Evolutionary conservation across 2,888 invertebrate genomes (phyloP).

Genomic region (Belgica antarctica): DNA sequence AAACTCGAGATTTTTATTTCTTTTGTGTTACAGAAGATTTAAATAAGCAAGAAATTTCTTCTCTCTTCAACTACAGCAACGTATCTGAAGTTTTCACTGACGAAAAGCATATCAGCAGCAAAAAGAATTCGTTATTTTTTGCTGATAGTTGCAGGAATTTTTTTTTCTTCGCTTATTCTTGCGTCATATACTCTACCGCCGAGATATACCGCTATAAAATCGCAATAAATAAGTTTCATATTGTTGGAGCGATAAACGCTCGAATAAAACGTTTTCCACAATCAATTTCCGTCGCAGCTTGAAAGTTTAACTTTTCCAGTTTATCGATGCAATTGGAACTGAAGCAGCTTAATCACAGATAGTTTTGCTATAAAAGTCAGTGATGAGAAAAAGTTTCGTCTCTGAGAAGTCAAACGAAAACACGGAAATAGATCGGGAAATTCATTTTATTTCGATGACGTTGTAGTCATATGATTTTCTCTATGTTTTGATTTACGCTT

Average conservation of each 20-base stretch:
- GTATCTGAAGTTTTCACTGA: neutral
- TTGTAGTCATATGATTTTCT: conserved; percentile 29
- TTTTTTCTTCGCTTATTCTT: conserved; percentile 45
- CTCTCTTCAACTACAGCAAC: neutral
- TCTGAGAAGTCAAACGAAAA: neutral
- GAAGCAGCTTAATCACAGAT: conserved; percentile 19
- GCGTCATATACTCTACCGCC: conserved; percentile 55
- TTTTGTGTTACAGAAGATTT: neutral
- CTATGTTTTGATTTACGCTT: neutral
- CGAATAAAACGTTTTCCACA: neutral
- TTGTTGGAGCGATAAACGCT: conserved; percentile 17
- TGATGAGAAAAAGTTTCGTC: conserved; percentile 1
- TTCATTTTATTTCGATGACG: conserved; percentile 37
- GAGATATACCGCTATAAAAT: conserved; percentile 61
- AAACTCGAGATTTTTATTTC: too few relatives aligned
- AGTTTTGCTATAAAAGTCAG: conserved; percentile 10
- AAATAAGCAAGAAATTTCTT: conserved; percentile 41
- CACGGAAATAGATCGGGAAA: conserved; percentile 22
- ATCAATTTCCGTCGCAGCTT: neutral
- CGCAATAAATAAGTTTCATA: conserved; percentile 53
- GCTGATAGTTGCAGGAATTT: neutral
- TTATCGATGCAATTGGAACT: neutral
- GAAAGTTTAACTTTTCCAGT: too few relatives aligned
- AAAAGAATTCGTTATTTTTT: neutral
- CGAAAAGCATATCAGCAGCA: neutral